Conservation (phyloP, 2,888 invertebrate species). For the Laspeyria flexula region DNA sequence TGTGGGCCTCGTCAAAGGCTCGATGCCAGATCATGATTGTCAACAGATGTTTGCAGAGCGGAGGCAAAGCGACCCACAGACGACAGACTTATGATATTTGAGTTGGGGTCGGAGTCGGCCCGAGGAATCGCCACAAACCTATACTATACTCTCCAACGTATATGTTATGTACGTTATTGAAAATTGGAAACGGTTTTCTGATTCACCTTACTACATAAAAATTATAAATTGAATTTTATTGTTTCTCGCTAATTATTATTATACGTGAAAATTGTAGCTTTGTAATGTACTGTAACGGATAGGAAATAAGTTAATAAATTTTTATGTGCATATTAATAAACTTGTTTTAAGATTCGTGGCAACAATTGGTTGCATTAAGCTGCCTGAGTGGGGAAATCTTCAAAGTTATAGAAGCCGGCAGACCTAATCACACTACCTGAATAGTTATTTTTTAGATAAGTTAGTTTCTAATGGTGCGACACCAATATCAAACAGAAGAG, state of each 20-base stretch:
- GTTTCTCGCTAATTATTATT: conserved; percentile 2
- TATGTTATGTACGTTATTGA: neutral
- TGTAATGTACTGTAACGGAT: conserved; percentile 8
- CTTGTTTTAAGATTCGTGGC: too few species aligned
- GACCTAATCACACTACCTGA: too few species aligned
- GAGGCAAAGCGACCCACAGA: conserved; percentile 53
- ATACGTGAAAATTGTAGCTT: conserved; percentile 1
- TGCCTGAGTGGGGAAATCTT: too few species aligned
- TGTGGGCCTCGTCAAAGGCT: conserved; percentile 55
- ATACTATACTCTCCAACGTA: too few species aligned
- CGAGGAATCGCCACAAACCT: conserved; percentile 2
- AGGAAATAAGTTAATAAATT: conserved; percentile 6
- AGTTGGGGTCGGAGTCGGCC: conserved; percentile 50
- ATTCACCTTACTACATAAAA: too few species aligned
- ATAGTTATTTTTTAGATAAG: too few species aligned
- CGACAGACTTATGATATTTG: conserved; percentile 72
- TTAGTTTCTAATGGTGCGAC: too few species aligned
- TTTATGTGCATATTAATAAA: conserved; percentile 1
- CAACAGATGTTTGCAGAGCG: conserved; percentile 60
- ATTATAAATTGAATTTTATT: conserved; percentile 2
- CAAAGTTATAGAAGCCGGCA: too few species aligned
- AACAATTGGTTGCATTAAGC: too few species aligned
- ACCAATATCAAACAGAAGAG: too few species aligned
- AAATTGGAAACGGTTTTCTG: conserved; percentile 6
- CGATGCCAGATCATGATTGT: conserved; percentile 59